Conservation (phyloP, 2,797 vertebrate species). For the Tiaroga cobitis region DNA sequence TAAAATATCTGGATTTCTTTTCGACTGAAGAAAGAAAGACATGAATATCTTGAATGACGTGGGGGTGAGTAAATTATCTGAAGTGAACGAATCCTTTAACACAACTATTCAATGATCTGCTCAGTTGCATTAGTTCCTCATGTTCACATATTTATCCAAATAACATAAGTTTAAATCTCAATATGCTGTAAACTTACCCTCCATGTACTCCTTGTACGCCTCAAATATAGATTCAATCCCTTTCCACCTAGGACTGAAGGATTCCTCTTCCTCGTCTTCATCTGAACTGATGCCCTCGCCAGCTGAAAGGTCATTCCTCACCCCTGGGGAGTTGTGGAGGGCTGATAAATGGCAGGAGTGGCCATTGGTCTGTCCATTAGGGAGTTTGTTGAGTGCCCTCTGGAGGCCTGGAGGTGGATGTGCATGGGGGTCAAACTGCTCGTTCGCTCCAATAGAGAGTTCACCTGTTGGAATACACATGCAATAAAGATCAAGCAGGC, state of each 20-base stretch:
- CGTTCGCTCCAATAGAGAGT: background rate
- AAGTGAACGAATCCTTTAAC: background rate
- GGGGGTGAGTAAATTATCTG: too few relatives aligned
- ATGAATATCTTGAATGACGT: too few relatives aligned
- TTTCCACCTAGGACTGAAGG: slow-evolving; percentile 87
- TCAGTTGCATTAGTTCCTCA: background rate
- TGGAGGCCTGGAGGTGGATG: slow-evolving; percentile 96
- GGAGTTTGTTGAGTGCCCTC: slow-evolving; percentile 72
- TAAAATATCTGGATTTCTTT: too few relatives aligned
- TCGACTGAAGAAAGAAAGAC: too few relatives aligned
- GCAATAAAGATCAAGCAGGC: background rate
- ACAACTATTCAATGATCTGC: background rate
- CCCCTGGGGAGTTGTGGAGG: slow-evolving; percentile 64
- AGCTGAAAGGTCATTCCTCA: slow-evolving; percentile 75
- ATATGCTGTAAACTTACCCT: slow-evolving; percentile 77
- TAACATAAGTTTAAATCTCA: background rate
- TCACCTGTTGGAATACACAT: background rate
- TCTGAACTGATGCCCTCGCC: slow-evolving; percentile 79
- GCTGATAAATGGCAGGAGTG: slow-evolving; percentile 62
- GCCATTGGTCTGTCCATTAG: slow-evolving; percentile 78
- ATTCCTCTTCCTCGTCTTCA: slow-evolving; percentile 64
- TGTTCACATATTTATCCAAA: background rate
- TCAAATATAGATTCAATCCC: slow-evolving; percentile 96
- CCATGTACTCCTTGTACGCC: slow-evolving; percentile 96
- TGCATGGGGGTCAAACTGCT: slow-evolving; percentile 69